Percentiles rank a stretch among this genome's conserved stretches.
phyloP scores from a whole-genome alignment of 2,888 invertebrate genomes.

The Xylota sylvarum region DNA sequence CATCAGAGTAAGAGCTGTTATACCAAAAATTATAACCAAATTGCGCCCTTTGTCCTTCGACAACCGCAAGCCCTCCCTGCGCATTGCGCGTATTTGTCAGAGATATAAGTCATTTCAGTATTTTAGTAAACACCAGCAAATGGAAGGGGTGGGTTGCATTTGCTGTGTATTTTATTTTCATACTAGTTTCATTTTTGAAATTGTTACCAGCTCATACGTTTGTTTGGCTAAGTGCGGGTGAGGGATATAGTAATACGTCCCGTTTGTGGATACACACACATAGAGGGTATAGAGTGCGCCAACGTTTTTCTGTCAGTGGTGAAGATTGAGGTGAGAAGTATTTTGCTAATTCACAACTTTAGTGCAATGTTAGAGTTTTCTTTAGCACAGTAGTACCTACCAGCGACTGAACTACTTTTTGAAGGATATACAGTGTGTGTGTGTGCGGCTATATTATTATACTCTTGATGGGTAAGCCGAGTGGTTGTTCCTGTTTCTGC shows the following conservation, averaged over 20 bases:
- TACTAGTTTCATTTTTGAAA: constrained; percentile 25
- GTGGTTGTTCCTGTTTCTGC: constrained; percentile 71
- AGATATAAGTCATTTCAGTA: constrained; percentile 12
- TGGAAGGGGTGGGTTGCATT: background rate
- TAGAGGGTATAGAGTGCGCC: background rate
- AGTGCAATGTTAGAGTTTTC: constrained; percentile 34
- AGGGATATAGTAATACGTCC: constrained; percentile 5
- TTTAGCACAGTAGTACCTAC: constrained; percentile 9
- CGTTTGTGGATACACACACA: background rate
- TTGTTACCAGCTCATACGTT: constrained; percentile 23
- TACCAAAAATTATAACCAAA: too few relatives aligned
- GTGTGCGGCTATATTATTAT: constrained; percentile 57
- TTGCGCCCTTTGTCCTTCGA: background rate
- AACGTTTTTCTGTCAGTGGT: background rate
- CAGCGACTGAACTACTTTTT: constrained; percentile 40
- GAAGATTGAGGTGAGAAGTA: constrained; percentile 56
- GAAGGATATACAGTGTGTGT: constrained; percentile 49
- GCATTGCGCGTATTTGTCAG: constrained; percentile 9
- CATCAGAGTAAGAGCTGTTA: too few relatives aligned
- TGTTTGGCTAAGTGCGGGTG: constrained; percentile 32
- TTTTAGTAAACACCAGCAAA: constrained; percentile 22
- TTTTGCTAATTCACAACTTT: constrained; percentile 66
- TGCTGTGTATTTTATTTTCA: background rate
- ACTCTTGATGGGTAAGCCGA: constrained; percentile 57
- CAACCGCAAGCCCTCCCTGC: background rate